A percentile compares a stretch with the other conserved stretches of the same genome.
Evolutionary conservation across 2,113 vertebrate species (phyloP).

Genomic region (Cheilinus undulatus): DNA sequence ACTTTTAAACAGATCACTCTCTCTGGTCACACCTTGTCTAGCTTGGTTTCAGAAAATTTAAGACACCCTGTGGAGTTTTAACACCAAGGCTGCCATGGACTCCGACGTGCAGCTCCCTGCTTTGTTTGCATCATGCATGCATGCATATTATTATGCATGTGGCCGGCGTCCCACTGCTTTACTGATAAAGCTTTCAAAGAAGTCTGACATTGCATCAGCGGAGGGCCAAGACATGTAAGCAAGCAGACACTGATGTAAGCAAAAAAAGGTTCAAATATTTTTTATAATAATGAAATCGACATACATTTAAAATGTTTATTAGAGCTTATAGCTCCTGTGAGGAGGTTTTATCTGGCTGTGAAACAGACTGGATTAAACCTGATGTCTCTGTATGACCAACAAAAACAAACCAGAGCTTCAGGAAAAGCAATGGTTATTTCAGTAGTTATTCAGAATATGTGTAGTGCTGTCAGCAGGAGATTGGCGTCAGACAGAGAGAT

Average conservation of each 20-base stretch:
- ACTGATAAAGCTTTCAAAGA: background rate
- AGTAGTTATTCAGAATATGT: too few relatives aligned
- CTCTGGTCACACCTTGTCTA: background rate
- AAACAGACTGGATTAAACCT: too few relatives aligned
- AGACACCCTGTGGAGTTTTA: slow-evolving; percentile 4
- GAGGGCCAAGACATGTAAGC: background rate
- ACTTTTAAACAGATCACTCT: slow-evolving; percentile 4
- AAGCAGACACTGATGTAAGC: background rate
- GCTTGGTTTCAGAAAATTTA: slow-evolving; percentile 7
- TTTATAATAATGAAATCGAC: background rate
- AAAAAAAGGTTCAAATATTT: background rate
- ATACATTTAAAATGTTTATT: too few relatives aligned
- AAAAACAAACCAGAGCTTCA: too few relatives aligned
- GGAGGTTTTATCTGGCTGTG: too few relatives aligned
- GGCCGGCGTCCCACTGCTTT: background rate
- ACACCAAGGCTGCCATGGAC: background rate
- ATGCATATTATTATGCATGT: too few relatives aligned
- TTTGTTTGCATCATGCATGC: slow-evolving; percentile 1
- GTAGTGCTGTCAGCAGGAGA: too few relatives aligned
- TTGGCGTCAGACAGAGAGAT: too few relatives aligned
- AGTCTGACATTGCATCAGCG: background rate
- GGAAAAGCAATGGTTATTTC: too few relatives aligned
- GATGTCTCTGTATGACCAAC: too few relatives aligned
- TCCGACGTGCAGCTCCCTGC: too few relatives aligned
- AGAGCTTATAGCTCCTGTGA: too few relatives aligned